These are phyloP conservation scores for Luehdorfia chinensis DNA, from an alignment of 1,140 invertebrate species.

Conservation along the genomic window DNA sequence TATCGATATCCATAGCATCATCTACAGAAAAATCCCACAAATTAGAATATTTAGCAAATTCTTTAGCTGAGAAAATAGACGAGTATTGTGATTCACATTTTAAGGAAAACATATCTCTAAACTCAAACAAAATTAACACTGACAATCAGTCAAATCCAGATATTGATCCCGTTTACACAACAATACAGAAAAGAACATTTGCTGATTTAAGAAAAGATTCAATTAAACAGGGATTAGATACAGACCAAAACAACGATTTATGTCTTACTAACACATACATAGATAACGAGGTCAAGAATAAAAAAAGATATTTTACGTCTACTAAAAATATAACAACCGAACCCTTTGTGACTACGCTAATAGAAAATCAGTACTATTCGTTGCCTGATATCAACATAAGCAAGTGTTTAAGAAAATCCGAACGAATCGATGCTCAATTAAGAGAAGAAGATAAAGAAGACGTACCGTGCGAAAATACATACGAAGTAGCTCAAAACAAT, in stretches of 20 bases:
- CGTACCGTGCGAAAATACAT: constrained; percentile 63
- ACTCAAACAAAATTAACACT: constrained; percentile 35
- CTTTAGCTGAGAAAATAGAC: constrained; percentile 74
- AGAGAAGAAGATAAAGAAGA: constrained; percentile 73
- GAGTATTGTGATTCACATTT: constrained; percentile 74
- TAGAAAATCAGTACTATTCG: constrained; percentile 83
- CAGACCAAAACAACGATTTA: constrained; percentile 42
- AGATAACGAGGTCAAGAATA: constrained; percentile 46
- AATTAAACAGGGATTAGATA: constrained; percentile 44
- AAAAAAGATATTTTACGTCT: constrained; percentile 53
- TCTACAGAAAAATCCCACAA: constrained; percentile 69
- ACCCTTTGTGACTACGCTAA: constrained; percentile 74
- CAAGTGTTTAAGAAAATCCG: constrained; percentile 81
- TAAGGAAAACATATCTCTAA: constrained; percentile 48
- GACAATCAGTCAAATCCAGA: constrained; percentile 39
- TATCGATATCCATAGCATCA: constrained; percentile 69
- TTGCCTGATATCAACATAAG: constrained; percentile 82
- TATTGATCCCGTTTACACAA: constrained; percentile 57
- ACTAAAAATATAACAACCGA: constrained; percentile 74
- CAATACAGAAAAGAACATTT: constrained; percentile 65
- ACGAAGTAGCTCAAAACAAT: constrained; percentile 60
- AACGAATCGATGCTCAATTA: constrained; percentile 81
- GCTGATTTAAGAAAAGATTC: constrained; percentile 60
- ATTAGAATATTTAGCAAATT: constrained; percentile 73
- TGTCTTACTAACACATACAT: constrained; percentile 60